Evolutionary conservation across 2,113 vertebrate species (phyloP).

Genomic region (Empidonax alnorum): DNA sequence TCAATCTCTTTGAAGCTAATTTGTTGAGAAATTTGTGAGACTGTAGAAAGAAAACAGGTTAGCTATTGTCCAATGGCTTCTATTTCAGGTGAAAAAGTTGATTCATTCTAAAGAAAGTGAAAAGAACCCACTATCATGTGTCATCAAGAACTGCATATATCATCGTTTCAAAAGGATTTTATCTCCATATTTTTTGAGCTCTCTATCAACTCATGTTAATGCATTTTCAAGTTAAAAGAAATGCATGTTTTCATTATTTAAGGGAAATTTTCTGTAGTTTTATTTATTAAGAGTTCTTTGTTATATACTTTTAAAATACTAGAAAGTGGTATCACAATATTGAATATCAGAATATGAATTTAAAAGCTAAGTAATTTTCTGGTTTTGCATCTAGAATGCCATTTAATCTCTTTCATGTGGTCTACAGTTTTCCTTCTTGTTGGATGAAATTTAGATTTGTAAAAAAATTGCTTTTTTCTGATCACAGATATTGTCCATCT

Average conservation of each 20-base stretch:
- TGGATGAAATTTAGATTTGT: background rate
- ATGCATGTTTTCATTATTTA: background rate
- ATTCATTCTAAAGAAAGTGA: constrained; percentile 11
- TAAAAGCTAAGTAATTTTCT: background rate
- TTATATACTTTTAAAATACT: background rate
- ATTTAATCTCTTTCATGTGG: background rate
- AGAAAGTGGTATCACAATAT: background rate
- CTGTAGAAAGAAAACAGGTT: constrained; percentile 5
- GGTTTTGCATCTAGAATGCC: background rate
- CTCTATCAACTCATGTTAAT: background rate
- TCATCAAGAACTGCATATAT: background rate
- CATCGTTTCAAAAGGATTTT: background rate
- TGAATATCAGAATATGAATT: background rate
- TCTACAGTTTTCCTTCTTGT: background rate
- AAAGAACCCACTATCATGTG: background rate
- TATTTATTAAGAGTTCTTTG: background rate
- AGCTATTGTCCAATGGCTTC: constrained; percentile 35
- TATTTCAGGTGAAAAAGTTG: constrained; percentile 18
- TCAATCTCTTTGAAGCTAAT: constrained; percentile 36
- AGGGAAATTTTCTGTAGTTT: rapidly evolving
- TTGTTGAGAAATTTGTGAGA: background rate
- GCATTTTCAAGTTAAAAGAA: background rate
- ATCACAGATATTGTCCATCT: background rate
- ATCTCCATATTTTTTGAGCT: background rate
- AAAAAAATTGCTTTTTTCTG: background rate